phyloP scores from a whole-genome alignment of 2,888 invertebrate species.

The Cephus nigrinus region DNA sequence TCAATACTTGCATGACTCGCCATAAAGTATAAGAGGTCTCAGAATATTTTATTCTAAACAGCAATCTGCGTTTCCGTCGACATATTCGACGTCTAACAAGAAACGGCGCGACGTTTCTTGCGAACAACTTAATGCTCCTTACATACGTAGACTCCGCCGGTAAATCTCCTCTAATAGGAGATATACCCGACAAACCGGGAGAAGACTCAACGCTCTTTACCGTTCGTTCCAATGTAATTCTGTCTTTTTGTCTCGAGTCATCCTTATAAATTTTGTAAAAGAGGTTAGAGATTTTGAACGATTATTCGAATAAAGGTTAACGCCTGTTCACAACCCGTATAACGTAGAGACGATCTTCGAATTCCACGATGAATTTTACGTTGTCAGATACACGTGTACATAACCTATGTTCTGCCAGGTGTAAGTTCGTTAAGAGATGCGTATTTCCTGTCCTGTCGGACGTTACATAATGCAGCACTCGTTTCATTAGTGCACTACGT shows the following conservation, averaged over 20 bases:
- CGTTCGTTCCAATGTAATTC: neutral
- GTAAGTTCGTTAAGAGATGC: neutral
- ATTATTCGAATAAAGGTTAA: neutral
- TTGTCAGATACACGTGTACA: neutral
- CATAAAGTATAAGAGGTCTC: neutral
- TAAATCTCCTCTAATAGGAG: no score
- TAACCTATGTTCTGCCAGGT: neutral
- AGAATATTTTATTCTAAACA: neutral
- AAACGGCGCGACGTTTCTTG: neutral
- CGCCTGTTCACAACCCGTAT: neutral
- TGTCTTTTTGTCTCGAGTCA: neutral
- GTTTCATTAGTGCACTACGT: neutral
- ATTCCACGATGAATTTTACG: neutral
- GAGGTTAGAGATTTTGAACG: no score
- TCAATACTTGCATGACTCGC: neutral
- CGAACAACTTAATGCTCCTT: neutral
- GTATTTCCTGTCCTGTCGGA: neutral
- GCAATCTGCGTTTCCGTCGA: no score
- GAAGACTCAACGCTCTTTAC: neutral
- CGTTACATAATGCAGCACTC: neutral
- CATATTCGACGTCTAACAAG: neutral
- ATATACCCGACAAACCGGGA: no score
- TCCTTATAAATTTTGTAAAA: neutral
- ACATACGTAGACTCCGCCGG: no score
- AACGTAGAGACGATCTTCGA: neutral